Evolutionary conservation across 2,113 vertebrate genomes (phyloP).

Genomic region (Rhynchomys soricoides): DNA sequence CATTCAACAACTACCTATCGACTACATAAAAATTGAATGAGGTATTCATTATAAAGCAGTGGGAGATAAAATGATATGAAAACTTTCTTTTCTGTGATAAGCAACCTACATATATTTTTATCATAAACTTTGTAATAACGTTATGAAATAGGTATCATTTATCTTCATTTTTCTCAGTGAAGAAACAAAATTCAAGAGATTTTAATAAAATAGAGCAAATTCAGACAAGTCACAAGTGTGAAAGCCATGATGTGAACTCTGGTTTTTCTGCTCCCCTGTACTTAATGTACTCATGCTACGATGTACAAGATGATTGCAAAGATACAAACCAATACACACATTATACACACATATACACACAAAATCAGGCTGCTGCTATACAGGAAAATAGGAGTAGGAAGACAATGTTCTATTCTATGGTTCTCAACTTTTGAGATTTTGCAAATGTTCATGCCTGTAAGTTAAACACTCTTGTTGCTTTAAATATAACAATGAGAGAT

Average conservation of each 20-base stretch:
- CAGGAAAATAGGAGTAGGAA: not conserved
- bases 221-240: not conserved
- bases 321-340: not conserved
- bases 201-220: not conserved
- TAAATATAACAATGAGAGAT: not conserved
- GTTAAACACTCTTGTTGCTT: not conserved
- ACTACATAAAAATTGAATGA: not conserved
- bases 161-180: constrained; percentile 33
- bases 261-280: not conserved
- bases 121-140: constrained; percentile 12
- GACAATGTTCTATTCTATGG: not conserved
- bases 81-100: not conserved
- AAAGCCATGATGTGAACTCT: not conserved
- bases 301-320: not conserved
- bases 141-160: not conserved
- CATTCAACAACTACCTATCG: not conserved
- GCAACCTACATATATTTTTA: not conserved
- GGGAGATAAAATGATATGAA: not conserved
- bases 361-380: not conserved
- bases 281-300: not conserved
- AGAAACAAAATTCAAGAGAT: not conserved
- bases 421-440: not conserved
- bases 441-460: not conserved
- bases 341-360: no score
- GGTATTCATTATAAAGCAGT: not conserved